A percentile compares a stretch with the other conserved stretches of the same genome.
These are phyloP conservation scores for Galleria mellonella DNA, from an alignment of 1,140 invertebrate genomes.

Conservation along the genomic window DNA sequence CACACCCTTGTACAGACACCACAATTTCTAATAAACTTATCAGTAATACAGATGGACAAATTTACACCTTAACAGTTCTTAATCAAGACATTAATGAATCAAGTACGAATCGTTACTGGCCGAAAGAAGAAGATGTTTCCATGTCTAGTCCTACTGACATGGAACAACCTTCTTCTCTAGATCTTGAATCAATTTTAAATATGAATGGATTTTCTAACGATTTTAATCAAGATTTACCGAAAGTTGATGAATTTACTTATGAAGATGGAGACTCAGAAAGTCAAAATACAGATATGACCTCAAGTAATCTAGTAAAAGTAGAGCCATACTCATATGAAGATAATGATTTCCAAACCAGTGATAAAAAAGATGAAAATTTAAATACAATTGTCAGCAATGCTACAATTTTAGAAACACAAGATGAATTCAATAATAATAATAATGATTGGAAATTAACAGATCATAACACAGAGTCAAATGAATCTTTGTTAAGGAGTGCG, in stretches of 20 bases:
- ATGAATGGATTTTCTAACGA: conserved; percentile 76
- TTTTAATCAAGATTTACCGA: conserved; percentile 72
- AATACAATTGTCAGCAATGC: conserved; percentile 68
- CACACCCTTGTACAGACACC: conserved; percentile 63
- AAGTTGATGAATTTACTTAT: conserved; percentile 77
- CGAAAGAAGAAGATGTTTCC: conserved; percentile 74
- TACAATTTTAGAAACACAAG: conserved; percentile 69
- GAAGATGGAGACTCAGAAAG: conserved; percentile 77
- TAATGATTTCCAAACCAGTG: conserved; percentile 78
- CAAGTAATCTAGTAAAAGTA: conserved; percentile 76
- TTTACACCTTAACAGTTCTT: conserved; percentile 80
- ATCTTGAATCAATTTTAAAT: conserved; percentile 80
- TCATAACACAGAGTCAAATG: conserved; percentile 79
- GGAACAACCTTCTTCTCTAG: conserved; percentile 75
- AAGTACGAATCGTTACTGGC: conserved; percentile 63
- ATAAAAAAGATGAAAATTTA: conserved; percentile 77
- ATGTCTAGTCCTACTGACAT: conserved; percentile 76
- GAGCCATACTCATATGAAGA: conserved; percentile 81
- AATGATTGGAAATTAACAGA: conserved; percentile 87
- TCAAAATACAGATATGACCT: conserved; percentile 78
- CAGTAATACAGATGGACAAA: conserved; percentile 76
- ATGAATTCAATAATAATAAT: conserved; percentile 82
- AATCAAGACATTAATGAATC: conserved; percentile 78
- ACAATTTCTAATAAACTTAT: conserved; percentile 70
- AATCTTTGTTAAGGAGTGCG: conserved; percentile 86